Evolutionary conservation across 2,888 invertebrate genomes (phyloP), one percentile per base, ranked within the genome.

Genomic region (Anorthoa munda): DNA sequence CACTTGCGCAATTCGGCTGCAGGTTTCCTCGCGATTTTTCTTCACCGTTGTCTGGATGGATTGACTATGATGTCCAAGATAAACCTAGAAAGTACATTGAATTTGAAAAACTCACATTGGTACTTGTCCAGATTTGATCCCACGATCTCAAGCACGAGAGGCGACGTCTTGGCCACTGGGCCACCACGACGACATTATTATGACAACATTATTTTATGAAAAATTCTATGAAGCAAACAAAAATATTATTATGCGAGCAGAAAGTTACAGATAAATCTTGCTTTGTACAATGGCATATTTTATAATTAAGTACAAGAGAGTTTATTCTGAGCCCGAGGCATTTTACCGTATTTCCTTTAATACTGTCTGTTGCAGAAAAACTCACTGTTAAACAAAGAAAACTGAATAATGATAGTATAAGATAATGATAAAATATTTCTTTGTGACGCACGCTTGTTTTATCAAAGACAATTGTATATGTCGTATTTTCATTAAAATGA

Each of bases 211-310:
- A 72, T 45, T 59, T 51, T 18, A 73, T 55, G 7, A 31, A 58
- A 74, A 59, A 53, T 2, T 21, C 1, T 51, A 3, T 17, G 17
- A 39, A 56, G 21, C 3, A 53, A 53, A 56, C 56, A 70, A 46
- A 60, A 21, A n/a, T 12, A 23, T 13, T 50, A 50, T 45, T 55
- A 69, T 60, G 56, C 56, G 15, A 72, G 55, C 65, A 71, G 31
- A 72, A 71, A 72, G 72, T 80, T 64, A 80, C 73, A 74, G 50
- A 76, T 76, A 67, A 81, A 77, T 75, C 70, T 81, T 75, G 65
- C 77, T 83, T 83, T 80, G 80, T 73, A 72, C 60, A 73, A 77
- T 81, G 81, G 64, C 77, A 82, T 77, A 73, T 80, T 82, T 83
- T 77, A 77, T 82, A 80, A 82, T 83, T 80, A 83, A 59, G 81